Evolutionary conservation across 2,888 invertebrate genomes (phyloP).

Genomic region (Hyposoter didymator): DNA sequence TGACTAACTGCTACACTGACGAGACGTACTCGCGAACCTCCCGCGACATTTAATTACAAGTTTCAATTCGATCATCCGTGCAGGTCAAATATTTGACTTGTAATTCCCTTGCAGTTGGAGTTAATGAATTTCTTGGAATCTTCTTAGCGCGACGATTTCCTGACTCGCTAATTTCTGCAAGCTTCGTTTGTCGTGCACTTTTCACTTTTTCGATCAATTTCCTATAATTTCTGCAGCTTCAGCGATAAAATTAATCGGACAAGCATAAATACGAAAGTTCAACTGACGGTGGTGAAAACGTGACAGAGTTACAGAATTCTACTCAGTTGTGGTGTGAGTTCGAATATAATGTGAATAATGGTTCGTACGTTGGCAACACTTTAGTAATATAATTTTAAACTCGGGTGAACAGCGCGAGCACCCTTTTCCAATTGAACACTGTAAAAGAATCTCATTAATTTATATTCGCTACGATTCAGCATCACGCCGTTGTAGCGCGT

Average conservation of each 20-base stretch:
- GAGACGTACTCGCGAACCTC: neutral
- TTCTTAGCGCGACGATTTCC: neutral
- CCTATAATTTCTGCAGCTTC: neutral
- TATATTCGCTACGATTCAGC: neutral
- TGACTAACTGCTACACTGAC: neutral
- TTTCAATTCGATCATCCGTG: neutral
- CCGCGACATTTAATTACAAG: neutral
- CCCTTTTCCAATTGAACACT: neutral
- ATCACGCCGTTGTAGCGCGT: neutral
- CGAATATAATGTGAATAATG: neutral
- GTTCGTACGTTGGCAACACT: neutral
- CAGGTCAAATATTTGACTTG: constrained; percentile 1
- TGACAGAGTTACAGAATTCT: neutral
- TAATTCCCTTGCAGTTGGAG: neutral
- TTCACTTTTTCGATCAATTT: neutral
- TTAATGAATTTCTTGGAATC: neutral
- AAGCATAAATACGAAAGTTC: neutral
- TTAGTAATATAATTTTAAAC: neutral
- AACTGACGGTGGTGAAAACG: constrained; percentile 6
- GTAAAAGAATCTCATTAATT: neutral
- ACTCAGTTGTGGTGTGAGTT: neutral
- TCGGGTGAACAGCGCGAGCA: neutral
- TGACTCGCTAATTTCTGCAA: neutral
- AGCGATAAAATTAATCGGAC: neutral
- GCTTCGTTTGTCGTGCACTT: neutral